A percentile compares a stretch with the other conserved stretches of the same genome.
Evolutionary conservation across 1,140 invertebrate species (phyloP).

Genomic region (Drosophila ficusphila): DNA sequence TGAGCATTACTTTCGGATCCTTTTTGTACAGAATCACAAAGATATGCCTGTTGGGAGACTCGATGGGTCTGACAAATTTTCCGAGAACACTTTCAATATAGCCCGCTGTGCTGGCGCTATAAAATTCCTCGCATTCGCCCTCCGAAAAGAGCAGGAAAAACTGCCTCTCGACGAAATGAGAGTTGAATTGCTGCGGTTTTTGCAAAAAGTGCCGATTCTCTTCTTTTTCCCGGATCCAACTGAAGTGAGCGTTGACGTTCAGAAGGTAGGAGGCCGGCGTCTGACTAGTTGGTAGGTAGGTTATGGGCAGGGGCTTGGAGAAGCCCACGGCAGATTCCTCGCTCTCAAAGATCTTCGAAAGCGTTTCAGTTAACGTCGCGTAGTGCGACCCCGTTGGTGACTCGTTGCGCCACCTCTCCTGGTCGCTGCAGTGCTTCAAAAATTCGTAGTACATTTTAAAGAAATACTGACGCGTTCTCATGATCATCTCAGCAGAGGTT

Average conservation of each 20-base stretch:
- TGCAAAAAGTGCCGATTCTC: background rate
- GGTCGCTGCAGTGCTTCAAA: constrained; percentile 47
- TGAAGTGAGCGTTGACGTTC: constrained; percentile 50
- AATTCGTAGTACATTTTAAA: constrained; percentile 84
- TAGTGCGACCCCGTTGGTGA: constrained; percentile 1
- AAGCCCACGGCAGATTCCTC: constrained; percentile 56
- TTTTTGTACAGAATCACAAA: constrained; percentile 66
- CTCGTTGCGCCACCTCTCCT: constrained; percentile 39
- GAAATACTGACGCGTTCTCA: constrained; percentile 91
- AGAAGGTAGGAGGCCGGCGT: constrained; percentile 39
- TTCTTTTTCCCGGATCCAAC: constrained; percentile 20
- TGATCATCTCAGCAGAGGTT: constrained; percentile 88
- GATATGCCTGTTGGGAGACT: constrained; percentile 49
- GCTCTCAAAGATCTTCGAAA: constrained; percentile 44
- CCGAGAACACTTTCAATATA: constrained; percentile 48
- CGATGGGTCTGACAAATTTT: constrained; percentile 52
- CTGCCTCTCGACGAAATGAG: constrained; percentile 38
- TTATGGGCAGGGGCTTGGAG: constrained; percentile 22
- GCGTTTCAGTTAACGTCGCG: constrained; percentile 27
- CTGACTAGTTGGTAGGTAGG: constrained; percentile 25
- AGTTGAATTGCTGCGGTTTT: background rate
- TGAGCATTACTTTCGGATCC: constrained; percentile 53
- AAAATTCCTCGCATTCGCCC: constrained; percentile 27
- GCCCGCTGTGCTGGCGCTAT: constrained; percentile 6
- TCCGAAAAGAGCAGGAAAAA: constrained; percentile 60